These are phyloP conservation scores for Cottoperca gobio DNA, from an alignment of 2,797 vertebrate species.

Conservation along the genomic window DNA sequence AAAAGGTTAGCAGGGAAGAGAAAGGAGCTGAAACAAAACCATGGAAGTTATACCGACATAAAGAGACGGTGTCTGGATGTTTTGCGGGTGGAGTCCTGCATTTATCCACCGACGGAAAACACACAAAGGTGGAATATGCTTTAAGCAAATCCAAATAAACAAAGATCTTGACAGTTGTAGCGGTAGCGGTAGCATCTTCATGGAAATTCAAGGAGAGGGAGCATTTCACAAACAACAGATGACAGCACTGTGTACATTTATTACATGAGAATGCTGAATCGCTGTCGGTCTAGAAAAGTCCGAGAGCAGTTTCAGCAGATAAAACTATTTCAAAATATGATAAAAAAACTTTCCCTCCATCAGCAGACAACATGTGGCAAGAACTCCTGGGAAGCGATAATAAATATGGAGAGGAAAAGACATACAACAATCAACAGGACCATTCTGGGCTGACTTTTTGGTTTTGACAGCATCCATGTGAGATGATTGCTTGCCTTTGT, in stretches of 20 bases:
- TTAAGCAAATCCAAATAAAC: slow-evolving; percentile 42
- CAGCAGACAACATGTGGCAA: slow-evolving; percentile 37
- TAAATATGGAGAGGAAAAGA: slow-evolving; percentile 41
- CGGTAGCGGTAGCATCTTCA: slow-evolving; percentile 35
- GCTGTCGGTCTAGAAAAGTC: slow-evolving; percentile 38
- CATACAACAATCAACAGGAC: slow-evolving; percentile 38
- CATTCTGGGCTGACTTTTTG: slow-evolving; percentile 58
- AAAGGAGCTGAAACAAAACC: slow-evolving; percentile 48
- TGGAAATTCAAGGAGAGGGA: slow-evolving; percentile 32
- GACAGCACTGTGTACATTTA: slow-evolving; percentile 35
- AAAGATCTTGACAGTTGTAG: slow-evolving; percentile 49
- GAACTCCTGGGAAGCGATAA: slow-evolving; percentile 54
- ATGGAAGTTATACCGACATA: slow-evolving; percentile 33
- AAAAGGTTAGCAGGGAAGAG: slow-evolving; percentile 61
- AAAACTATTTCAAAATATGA: slow-evolving; percentile 39
- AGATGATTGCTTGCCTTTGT: slow-evolving; percentile 59
- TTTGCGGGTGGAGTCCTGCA: slow-evolving; percentile 21
- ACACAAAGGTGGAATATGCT: slow-evolving; percentile 31
- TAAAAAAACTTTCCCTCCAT: slow-evolving; percentile 19
- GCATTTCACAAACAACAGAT: slow-evolving; percentile 37
- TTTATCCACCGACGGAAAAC: slow-evolving; percentile 30
- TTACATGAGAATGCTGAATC: slow-evolving; percentile 16
- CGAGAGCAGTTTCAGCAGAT: slow-evolving; percentile 30
- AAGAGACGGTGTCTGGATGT: slow-evolving; percentile 38
- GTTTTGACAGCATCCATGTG: slow-evolving; percentile 46